A percentile compares a stretch with the other conserved stretches of the same genome.
Evolutionary conservation across 2,113 vertebrate genomes (phyloP).

Genomic region (Mesitornis unicolor): DNA sequence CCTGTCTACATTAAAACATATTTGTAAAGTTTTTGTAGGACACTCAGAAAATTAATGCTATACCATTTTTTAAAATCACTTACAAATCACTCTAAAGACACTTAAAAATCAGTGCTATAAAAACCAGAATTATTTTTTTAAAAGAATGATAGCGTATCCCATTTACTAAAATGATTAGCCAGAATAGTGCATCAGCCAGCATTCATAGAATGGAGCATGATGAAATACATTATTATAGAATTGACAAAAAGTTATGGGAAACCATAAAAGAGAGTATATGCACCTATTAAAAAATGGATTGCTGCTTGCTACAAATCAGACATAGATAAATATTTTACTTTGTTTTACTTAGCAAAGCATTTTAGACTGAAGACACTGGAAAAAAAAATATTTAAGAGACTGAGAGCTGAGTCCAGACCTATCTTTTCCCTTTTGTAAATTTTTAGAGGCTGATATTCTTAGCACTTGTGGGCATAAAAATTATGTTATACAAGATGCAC

Average conservation of each 20-base stretch:
- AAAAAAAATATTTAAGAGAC: neutral
- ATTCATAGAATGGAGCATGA: neutral
- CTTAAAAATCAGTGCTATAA: neutral
- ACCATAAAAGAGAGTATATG: neutral
- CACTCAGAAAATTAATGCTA: neutral
- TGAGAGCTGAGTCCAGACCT: neutral
- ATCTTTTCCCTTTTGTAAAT: neutral
- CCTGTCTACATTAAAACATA: neutral
- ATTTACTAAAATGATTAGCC: neutral
- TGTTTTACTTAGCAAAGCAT: neutral
- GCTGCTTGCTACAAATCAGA: neutral
- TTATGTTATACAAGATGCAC: neutral
- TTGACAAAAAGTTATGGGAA: neutral
- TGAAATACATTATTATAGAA: neutral
- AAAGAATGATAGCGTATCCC: neutral
- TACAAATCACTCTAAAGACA: neutral
- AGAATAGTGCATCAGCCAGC: neutral
- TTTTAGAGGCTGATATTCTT: neutral
- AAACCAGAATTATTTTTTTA: neutral
- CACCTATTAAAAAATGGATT: neutral
- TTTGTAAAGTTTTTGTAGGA: neutral
- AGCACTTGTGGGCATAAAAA: neutral
- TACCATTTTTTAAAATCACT: neutral
- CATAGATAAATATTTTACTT: neutral
- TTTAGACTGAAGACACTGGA: neutral